A percentile compares a stretch with the other conserved stretches of the same genome.
Evolutionary conservation across 2,888 invertebrate species (phyloP).

Genomic region (Sesia bembeciformis): DNA sequence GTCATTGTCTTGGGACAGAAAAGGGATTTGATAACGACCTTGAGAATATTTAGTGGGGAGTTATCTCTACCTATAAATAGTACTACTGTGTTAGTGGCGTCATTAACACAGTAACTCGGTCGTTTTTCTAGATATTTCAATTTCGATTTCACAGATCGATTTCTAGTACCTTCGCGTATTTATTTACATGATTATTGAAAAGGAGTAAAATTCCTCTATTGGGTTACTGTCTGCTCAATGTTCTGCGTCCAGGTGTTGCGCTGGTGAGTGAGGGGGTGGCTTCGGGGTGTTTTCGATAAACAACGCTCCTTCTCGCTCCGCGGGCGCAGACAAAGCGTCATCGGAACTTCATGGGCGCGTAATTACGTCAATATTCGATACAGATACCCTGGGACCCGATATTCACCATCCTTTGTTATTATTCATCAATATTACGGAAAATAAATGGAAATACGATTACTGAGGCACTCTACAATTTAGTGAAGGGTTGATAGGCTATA

Average conservation of each 20-base stretch:
- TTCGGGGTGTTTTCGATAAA: slow-evolving; percentile 27
- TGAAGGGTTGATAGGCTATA: too few species aligned
- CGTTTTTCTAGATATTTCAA: too few species aligned
- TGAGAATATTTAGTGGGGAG: too few species aligned
- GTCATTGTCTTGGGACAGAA: too few species aligned
- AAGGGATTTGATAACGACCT: too few species aligned
- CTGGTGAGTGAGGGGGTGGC: slow-evolving; percentile 8
- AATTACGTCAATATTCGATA: slow-evolving; percentile 30
- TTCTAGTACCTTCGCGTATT: too few species aligned
- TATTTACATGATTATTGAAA: background rate
- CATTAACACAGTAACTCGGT: too few species aligned
- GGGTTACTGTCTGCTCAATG: background rate
- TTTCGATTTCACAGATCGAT: too few species aligned
- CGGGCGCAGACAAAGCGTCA: slow-evolving; percentile 15
- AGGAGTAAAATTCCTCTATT: background rate
- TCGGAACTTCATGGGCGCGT: slow-evolving; percentile 13
- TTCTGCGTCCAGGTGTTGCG: slow-evolving; percentile 8
- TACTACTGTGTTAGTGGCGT: too few species aligned
- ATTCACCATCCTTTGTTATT: background rate
- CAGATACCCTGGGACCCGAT: background rate
- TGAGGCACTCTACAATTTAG: too few species aligned
- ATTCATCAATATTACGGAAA: background rate
- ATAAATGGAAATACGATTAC: background rate
- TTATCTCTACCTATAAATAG: too few species aligned
- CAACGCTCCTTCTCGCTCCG: slow-evolving; percentile 18